Base-by-base conservation (phyloP, 2,888 invertebrate species). In the Linnaemya tessellans region DNA sequence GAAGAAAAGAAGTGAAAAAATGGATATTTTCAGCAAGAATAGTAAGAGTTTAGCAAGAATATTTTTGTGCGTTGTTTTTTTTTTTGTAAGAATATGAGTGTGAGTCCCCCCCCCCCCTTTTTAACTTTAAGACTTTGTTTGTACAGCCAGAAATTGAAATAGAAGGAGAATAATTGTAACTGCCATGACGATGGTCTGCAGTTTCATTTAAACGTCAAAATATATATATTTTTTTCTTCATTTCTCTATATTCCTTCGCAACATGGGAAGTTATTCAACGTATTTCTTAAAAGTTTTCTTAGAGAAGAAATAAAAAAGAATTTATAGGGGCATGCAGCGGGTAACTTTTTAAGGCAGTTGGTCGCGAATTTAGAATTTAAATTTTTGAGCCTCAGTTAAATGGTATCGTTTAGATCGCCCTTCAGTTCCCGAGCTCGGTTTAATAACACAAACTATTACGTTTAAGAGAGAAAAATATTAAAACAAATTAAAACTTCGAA, bases 171-270 rank as follows among this genome's bases (percentile, higher is more conserved):
- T 73, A 49, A 74, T 58, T 64, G 70, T 70, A 58, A 60, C 22
- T 74, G 54, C 49, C 80, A 73, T 68, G 77, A 58, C 64, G 73
- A 70, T 84, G 80, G 77, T 81, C 78, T 80, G 78, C 49, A 56
- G 35, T 65, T 77, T 71, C 49, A 71, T 60, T 71, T 71, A 71
- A 84, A 80, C 75, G 84, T 60, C 80, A 80, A 81, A 62, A 18
- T 35, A 35, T 56, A n/a, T n/a, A n/a, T n/a, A n/a, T n/a, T n/a
- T 70, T 60, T 67, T 35, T 56, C 56, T 67, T 67, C 18, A 11
- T 84, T 3, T 30, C 5, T 30, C 18, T 65, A n/a, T 60, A 62
- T 30, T 8, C 13, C 30, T 70, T 20, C 20, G 18, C 46, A 67
- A 13, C n/a, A 41, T 15, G n/a, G 15, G 43, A 54, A 41, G 43